A percentile compares a stretch with the other conserved stretches of the same genome.
phyloP scores from a whole-genome alignment of 2,113 vertebrate genomes.

The Formicarius rufipectus region DNA sequence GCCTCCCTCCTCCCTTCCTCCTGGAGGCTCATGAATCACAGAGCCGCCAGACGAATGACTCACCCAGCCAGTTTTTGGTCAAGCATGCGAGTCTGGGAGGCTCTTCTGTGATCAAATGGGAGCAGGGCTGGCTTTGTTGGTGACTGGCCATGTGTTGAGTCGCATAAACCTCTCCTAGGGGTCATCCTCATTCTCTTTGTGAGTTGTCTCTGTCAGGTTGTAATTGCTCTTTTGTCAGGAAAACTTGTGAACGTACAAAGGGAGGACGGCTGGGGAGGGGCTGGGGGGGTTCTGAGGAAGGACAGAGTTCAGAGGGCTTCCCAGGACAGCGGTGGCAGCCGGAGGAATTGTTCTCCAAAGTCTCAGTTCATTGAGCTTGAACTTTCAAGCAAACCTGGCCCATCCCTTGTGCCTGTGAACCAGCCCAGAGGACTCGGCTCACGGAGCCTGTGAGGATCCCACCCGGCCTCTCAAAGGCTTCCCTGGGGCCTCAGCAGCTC shows the following conservation, averaged over 20 bases:
- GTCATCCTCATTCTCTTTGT: constrained; percentile 51
- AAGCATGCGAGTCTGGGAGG: constrained; percentile 60
- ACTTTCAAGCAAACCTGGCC: background rate
- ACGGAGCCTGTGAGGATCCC: background rate
- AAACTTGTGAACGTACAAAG: background rate
- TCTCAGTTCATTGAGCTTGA: constrained; percentile 66
- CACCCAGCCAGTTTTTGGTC: constrained; percentile 58
- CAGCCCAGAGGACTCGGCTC: background rate
- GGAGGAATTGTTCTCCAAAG: constrained; percentile 15
- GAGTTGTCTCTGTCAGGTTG: background rate
- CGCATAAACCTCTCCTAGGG: background rate
- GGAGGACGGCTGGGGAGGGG: background rate
- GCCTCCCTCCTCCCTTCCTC: constrained; percentile 61
- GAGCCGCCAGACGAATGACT: constrained; percentile 63
- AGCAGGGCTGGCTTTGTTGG: constrained; percentile 35
- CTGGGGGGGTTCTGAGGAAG: constrained; percentile 3
- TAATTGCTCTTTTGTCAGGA: constrained; percentile 66
- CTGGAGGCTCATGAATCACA: constrained; percentile 65
- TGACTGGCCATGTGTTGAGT: constrained; percentile 65
- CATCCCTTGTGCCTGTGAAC: background rate
- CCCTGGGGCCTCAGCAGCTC: background rate
- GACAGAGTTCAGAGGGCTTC: background rate
- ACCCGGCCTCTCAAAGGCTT: background rate
- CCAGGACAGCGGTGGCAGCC: background rate
- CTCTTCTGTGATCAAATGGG: constrained; percentile 44